Base-by-base conservation (phyloP, 2,113 vertebrate genomes). In the Mobula birostris region DNA sequence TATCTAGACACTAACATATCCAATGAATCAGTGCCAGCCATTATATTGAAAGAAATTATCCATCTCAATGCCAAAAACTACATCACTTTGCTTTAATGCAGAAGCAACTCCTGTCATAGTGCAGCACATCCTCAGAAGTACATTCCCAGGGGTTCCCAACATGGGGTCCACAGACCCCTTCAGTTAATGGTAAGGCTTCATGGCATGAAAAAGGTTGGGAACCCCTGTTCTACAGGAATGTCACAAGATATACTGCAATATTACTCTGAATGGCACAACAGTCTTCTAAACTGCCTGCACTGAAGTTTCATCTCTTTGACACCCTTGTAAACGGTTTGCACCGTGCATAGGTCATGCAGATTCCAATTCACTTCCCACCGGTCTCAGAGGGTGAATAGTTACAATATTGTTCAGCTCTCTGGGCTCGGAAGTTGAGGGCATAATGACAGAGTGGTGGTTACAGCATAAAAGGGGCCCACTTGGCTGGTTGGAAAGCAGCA, bases 31-130 rank as follows among this genome's bases (percentile, higher is more conserved):
- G 9, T 58, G 82, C 29, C 61, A 90, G 29, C 77, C 61, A 66
- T 66, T 90, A 32, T 90, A 29, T n/a, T 88, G 85, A 90, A 90
- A 61, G 61, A 90, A 90, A 90, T 90, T 68, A 90, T 90, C 58
- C 29, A 90, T 90, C 85, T 66, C 85, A 66, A 36, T 66, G 61
- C n/a, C 61, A 90, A 61, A 90, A 90, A 68, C 58, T 15, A 90
- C 61, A 63, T 15, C 29, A n/a, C 61, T 19, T 90, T 90, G 85
- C 29, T 36, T 36, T 90, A 66, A 90, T 90, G 85, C 14, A 88
- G n/a, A 66, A 32, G 85, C 29, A 90, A 32, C 66, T 66, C 14
- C 66, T 90, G 61, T 17, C 12, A 90, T 5, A 12, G 0, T 29
- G 82, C 82, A 58, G 82, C 24, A 85, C 8, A 32, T 27, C 91